A percentile compares a stretch with the other conserved stretches of the same genome.
phyloP scores from a whole-genome alignment of 2,888 invertebrate genomes.

The Pediacus dermestoides region DNA sequence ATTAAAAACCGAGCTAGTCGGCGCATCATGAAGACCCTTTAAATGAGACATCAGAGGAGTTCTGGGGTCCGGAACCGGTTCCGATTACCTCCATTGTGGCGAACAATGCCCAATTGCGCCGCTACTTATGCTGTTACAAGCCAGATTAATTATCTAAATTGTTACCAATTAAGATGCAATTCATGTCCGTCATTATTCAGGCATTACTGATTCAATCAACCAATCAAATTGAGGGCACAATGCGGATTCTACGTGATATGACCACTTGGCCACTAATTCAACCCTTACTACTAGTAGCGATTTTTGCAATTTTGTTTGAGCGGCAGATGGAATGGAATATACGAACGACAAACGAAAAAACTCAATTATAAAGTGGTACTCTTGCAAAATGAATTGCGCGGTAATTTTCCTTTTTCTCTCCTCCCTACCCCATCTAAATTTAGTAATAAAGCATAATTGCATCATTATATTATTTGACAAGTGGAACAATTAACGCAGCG shows the following conservation, averaged over 20 bases:
- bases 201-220: conserved; percentile 33
- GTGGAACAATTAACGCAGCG: conserved; percentile 3
- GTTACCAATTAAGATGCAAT: conserved; percentile 57
- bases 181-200: conserved; percentile 48
- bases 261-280: neutral
- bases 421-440: too few relatives aligned
- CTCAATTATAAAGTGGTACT: too few relatives aligned
- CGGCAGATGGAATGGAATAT: too few relatives aligned
- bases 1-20: conserved; percentile 35
- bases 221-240: conserved; percentile 14
- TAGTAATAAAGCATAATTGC: conserved; percentile 2
- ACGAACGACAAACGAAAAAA: too few relatives aligned
- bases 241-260: conserved; percentile 15
- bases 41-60: conserved; percentile 45
- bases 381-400: too few relatives aligned
- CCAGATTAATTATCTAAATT: conserved; percentile 54
- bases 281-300: too few relatives aligned
- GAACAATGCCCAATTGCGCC: conserved; percentile 51
- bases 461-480: conserved; percentile 3
- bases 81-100: conserved; percentile 51
- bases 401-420: conserved; percentile 6
- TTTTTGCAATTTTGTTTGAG: too few relatives aligned
- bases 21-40: conserved; percentile 36
- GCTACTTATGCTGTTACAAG: conserved; percentile 48
- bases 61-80: conserved; percentile 47